A percentile compares a stretch with the other conserved stretches of the same genome.
Conservation (phyloP, 2,888 invertebrate genomes). For the Hypena proboscidalis region DNA sequence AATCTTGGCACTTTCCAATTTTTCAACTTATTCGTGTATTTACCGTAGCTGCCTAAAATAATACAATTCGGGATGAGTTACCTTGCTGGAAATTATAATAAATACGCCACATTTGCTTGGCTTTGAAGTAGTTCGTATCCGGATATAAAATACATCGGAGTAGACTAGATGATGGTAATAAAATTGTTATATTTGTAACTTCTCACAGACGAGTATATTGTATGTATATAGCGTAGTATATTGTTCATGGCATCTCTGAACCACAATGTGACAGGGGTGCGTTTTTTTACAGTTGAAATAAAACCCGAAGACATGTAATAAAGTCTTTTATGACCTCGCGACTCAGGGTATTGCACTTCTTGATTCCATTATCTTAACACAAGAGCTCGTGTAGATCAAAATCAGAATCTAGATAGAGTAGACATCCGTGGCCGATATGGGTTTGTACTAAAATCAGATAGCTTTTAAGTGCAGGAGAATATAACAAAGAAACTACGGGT, state of each 20-base stretch:
- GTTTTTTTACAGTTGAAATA: no score
- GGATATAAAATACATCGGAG: slow-evolving; percentile 2
- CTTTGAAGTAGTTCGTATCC: slow-evolving; percentile 1
- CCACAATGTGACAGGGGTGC: neutral
- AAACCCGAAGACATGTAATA: no score
- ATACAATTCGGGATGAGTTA: slow-evolving; percentile 7
- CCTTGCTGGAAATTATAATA: neutral
- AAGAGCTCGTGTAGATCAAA: slow-evolving; percentile 1
- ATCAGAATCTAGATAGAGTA: slow-evolving; percentile 1
- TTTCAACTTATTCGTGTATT: slow-evolving; percentile 84
- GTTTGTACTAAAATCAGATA: slow-evolving; percentile 2
- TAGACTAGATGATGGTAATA: neutral
- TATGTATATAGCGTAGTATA: no score
- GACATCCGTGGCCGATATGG: neutral
- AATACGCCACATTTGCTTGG: neutral
- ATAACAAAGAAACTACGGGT: no score
- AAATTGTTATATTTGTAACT: neutral
- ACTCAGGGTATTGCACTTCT: no score
- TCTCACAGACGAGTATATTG: no score
- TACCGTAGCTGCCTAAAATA: slow-evolving; percentile 85
- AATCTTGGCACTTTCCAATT: slow-evolving; percentile 90
- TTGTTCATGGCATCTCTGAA: neutral
- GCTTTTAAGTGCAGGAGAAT: no score
- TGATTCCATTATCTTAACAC: no score
- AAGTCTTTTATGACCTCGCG: no score